Evolutionary conservation across 2,888 invertebrate genomes (phyloP), one percentile per base, ranked within the genome.

Genomic region (Myopa testacea): DNA sequence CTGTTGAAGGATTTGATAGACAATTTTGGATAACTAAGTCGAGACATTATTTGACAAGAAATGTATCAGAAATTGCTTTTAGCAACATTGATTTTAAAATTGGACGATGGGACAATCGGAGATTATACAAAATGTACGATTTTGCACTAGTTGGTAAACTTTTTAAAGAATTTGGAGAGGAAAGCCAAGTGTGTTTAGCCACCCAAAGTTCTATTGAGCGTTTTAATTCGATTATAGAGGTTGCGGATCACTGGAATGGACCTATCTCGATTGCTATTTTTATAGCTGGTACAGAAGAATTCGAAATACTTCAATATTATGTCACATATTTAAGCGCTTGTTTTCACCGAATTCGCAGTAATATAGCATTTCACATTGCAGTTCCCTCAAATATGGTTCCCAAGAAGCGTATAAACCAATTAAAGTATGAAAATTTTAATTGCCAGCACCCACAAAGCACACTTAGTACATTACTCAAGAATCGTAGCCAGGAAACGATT

Each of bases 201-300:
- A 96, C 96, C 0, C 96, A 97, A 87, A 94, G 94, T 83, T 96
- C 96, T 0, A 91, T 97, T 72, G 97, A 97, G 84, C 92, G 95
- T 80, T 89, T 97, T 10, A 92, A 93, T 81, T 95, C 96, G 62
- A 87, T 97, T 26, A 92, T 95, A 0, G 93, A 94, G 82, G 95
- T 96, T 60, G 94, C 95, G 0, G 92, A 93, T 70, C 94, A 95
- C 84, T 97, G 96, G 96, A 91, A 92, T 8, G 96, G 96, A 0
- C 95, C 96, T 0, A 94, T 97, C 83, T 97, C 96, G 0, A 92
- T 94, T 0, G 95, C 96, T 0, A 91, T 96, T 0, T 97, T 94
- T 87, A 94, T 94, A 0, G 93, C 95, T 16, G 94, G 94, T 4
- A 94, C 94, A 83, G 93, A 93, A 78, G 96, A 97, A 86, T 92